Conservation (phyloP, 2,888 invertebrate species). For the Empis livida region DNA sequence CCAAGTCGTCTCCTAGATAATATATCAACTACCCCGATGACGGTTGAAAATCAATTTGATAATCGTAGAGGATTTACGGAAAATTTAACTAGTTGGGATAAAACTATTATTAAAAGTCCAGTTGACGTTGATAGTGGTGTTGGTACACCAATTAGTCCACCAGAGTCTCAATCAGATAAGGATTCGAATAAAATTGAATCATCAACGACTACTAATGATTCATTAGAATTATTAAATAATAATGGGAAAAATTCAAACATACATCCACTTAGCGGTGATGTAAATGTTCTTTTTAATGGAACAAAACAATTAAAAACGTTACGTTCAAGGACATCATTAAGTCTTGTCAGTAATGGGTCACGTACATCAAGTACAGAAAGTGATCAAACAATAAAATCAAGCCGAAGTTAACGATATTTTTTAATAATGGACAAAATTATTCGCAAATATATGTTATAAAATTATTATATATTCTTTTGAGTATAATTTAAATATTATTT, state of each 20-base stretch:
- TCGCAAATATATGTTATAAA: too few relatives aligned
- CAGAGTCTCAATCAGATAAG: constrained; percentile 11
- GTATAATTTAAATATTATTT: too few relatives aligned
- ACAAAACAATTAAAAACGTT: constrained; percentile 68
- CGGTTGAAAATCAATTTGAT: constrained; percentile 30
- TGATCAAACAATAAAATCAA: too few relatives aligned
- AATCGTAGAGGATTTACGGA: constrained; percentile 17
- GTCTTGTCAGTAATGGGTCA: too few relatives aligned
- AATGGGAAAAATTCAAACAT: constrained; percentile 20
- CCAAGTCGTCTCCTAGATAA: constrained; percentile 15
- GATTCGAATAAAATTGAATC: neutral
- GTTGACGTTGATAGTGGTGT: constrained; percentile 47
- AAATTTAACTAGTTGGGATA: neutral
- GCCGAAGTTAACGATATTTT: too few relatives aligned
- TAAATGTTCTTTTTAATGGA: constrained; percentile 67
- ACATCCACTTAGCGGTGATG: constrained; percentile 64
- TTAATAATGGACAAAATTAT: too few relatives aligned
- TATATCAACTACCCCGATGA: neutral
- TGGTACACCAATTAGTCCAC: constrained; percentile 49
- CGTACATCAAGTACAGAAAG: too few relatives aligned
- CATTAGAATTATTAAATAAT: neutral
- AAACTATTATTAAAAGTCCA: constrained; percentile 25
- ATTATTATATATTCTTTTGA: too few relatives aligned
- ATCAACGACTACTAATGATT: neutral
- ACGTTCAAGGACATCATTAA: constrained; percentile 33